Conservation (phyloP, 2,888 invertebrate genomes). For the Sericinus montela region DNA sequence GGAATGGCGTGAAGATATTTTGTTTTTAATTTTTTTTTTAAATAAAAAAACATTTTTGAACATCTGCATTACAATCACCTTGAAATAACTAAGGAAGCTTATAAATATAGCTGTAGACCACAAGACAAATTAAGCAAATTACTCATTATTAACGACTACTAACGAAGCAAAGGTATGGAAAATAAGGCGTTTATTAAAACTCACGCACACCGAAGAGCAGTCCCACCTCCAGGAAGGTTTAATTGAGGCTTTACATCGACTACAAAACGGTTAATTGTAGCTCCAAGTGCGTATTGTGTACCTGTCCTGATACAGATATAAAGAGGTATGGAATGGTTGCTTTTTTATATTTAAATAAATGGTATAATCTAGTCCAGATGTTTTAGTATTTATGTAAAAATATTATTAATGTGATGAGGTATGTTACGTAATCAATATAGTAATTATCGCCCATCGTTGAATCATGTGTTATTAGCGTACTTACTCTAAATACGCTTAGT, state of each 20-base stretch:
- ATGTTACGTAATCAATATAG: no score
- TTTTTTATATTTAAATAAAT: neutral
- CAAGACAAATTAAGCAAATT: constrained; percentile 18
- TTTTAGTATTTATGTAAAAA: no score
- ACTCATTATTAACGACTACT: constrained; percentile 37
- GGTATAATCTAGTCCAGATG: no score
- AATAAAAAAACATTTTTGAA: neutral
- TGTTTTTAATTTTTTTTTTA: no score
- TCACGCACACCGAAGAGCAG: constrained; percentile 37
- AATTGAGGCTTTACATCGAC: constrained; percentile 67
- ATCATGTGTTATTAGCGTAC: no score
- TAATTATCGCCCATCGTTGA: no score
- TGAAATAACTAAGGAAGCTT: neutral
- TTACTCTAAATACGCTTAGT: no score
- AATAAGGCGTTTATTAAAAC: constrained; percentile 55
- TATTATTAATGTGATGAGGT: no score
- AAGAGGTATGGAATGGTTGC: constrained; percentile 28
- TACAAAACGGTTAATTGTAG: constrained; percentile 75
- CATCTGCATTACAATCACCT: neutral
- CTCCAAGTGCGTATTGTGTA: constrained; percentile 64
- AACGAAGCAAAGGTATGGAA: constrained; percentile 40
- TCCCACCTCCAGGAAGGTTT: constrained; percentile 55
- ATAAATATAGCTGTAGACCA: constrained; percentile 15
- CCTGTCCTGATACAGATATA: constrained; percentile 33
- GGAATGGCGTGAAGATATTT: no score